These are phyloP conservation scores for Hoplodrina blanda DNA, from an alignment of 2,888 invertebrate genomes.

Conservation along the genomic window DNA sequence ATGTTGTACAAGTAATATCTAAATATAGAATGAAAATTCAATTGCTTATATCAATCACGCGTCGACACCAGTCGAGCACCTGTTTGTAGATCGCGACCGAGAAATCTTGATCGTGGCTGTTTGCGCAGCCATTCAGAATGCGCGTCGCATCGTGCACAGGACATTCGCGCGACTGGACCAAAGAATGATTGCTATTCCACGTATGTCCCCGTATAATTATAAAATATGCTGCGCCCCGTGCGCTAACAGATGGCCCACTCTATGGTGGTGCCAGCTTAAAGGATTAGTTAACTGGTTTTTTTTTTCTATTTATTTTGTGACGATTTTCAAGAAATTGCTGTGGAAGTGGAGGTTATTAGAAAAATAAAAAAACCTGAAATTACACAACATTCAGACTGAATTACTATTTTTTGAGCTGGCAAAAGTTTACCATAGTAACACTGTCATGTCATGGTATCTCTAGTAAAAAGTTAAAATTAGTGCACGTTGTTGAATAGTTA, in stretches of 20 bases:
- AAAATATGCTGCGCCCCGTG: conserved; percentile 81
- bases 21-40: conserved; percentile 66
- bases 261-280: conserved; percentile 60
- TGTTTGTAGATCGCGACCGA: conserved; percentile 87
- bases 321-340: not conserved
- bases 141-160: conserved; percentile 78
- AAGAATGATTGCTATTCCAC: conserved; percentile 80
- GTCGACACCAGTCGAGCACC: conserved; percentile 75
- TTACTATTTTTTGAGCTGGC: too few species aligned
- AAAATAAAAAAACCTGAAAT: too few species aligned
- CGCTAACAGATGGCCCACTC: conserved; percentile 83
- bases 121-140: conserved; percentile 78
- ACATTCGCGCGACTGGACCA: conserved; percentile 80
- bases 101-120: conserved; percentile 80
- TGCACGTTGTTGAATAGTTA: not conserved
- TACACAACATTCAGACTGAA: too few species aligned
- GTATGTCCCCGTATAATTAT: conserved; percentile 83
- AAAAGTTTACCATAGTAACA: not conserved
- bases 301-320: too few species aligned
- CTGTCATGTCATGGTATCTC: too few species aligned
- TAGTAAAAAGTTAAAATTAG: too few species aligned
- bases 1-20: conserved; percentile 64
- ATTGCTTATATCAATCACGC: conserved; percentile 70
- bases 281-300: conserved; percentile 40
- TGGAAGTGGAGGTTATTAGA: not conserved